phyloP scores from a whole-genome alignment of 2,113 vertebrate species.

The Dipodomys ordii region DNA sequence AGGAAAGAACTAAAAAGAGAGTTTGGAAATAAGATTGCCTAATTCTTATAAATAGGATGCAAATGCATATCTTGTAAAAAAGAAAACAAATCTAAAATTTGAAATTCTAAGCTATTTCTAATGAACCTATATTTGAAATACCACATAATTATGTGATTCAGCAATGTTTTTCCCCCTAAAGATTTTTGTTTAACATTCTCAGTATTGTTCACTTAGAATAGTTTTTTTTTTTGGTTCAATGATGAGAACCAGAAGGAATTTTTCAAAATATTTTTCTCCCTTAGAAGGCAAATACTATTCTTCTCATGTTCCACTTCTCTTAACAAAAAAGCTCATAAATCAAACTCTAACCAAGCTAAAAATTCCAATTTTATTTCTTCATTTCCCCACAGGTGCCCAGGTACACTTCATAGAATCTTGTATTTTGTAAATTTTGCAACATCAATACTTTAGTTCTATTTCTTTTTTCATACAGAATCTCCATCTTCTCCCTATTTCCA shows the following conservation, averaged over 20 bases:
- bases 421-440: slow-evolving; percentile 80
- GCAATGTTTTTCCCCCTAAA: background rate
- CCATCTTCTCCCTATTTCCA: slow-evolving; percentile 58
- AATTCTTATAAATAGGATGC: background rate
- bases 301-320: slow-evolving; percentile 77
- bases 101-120: background rate
- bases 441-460: slow-evolving; percentile 74
- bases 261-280: slow-evolving; percentile 82
- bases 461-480: slow-evolving; percentile 82
- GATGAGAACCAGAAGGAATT: slow-evolving; percentile 75
- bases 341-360: slow-evolving; percentile 83
- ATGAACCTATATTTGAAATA: background rate
- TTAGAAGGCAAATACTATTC: slow-evolving; percentile 81
- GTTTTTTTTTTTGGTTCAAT: slow-evolving; percentile 27
- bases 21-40: background rate
- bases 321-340: slow-evolving; percentile 80
- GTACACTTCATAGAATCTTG: slow-evolving; percentile 67
- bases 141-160: background rate
- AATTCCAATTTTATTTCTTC: slow-evolving; percentile 64
- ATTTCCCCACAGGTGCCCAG: no score
- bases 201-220: no score
- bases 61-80: background rate
- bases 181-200: slow-evolving; percentile 8
- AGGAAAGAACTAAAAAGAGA: background rate
- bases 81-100: background rate